Percentiles rank a stretch among this genome's conserved stretches.
Conservation (phyloP, 2,888 invertebrate genomes). For the Teleogryllus oceanicus region DNA sequence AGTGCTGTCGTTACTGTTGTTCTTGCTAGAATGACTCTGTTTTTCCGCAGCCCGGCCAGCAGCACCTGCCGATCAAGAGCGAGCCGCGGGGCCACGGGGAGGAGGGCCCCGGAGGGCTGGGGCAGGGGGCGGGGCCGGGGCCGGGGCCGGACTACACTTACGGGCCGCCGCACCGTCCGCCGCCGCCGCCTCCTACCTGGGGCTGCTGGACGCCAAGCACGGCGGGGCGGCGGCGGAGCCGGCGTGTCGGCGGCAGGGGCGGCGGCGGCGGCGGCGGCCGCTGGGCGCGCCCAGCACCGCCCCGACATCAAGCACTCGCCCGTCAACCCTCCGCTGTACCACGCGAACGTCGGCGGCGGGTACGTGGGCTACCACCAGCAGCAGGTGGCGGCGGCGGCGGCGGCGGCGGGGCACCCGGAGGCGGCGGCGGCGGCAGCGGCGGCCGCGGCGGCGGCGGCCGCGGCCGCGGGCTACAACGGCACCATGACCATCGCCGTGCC, state of each 20-base stretch:
- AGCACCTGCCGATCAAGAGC: constrained; percentile 36
- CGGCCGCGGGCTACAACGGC: constrained; percentile 40
- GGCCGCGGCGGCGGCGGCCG: neutral
- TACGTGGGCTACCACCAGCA: constrained; percentile 24
- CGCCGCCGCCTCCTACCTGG: constrained; percentile 31
- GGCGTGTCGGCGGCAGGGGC: too few species aligned
- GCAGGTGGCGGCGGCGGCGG: neutral
- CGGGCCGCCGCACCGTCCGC: neutral
- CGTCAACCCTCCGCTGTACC: constrained; percentile 24
- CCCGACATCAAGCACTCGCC: neutral
- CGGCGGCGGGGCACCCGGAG: neutral
- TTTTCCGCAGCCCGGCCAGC: constrained; percentile 26
- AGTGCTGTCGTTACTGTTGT: too few species aligned
- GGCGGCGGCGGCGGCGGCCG: neutral
- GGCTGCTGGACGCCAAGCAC: constrained; percentile 34
- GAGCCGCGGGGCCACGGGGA: constrained; percentile 34
- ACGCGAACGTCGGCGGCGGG: constrained; percentile 23
- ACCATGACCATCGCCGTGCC: constrained; percentile 42
- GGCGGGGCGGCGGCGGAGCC: constrained; percentile 35
- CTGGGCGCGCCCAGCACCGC: neutral
- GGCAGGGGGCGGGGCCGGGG: constrained; percentile 7
- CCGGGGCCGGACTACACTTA: constrained; percentile 25
- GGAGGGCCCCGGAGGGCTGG: neutral
- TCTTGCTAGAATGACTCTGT: too few species aligned
- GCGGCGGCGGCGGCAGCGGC: constrained; percentile 25